Evolutionary conservation across 23 tunicate genomes (phyloP).

Genomic region (Ciona savignyi): DNA sequence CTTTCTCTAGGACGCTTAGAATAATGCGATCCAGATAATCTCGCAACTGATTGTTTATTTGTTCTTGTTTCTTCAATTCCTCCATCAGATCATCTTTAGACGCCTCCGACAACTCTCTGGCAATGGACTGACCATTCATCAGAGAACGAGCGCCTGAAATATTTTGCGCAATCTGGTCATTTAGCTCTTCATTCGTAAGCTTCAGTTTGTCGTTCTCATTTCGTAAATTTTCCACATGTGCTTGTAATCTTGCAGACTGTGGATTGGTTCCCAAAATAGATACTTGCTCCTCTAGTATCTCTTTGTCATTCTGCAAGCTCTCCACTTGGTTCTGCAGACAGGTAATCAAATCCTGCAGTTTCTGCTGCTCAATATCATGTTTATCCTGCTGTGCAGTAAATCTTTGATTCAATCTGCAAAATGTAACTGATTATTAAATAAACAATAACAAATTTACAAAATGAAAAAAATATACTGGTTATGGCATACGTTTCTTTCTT

Average conservation of each 20-base stretch:
- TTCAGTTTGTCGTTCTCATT: constrained; percentile 69
- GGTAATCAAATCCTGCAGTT: constrained; percentile 12
- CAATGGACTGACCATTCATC: constrained; percentile 59
- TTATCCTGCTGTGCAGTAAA: constrained; percentile 41
- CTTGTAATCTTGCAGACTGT: constrained; percentile 23
- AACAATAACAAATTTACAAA: too few species aligned
- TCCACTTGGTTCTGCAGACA: constrained; percentile 5
- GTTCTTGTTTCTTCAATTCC: constrained; percentile 57
- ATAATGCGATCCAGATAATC: constrained; percentile 63
- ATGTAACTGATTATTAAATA: too few species aligned
- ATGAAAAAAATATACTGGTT: too few species aligned
- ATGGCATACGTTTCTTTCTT: too few species aligned
- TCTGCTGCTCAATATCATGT: constrained; percentile 29
- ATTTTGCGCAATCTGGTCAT: constrained; percentile 71
- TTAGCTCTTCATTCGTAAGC: constrained; percentile 60
- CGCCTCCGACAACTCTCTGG: constrained; percentile 59
- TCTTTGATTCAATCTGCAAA: constrained; percentile 31
- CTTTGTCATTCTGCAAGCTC: constrained; percentile 14
- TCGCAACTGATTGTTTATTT: constrained; percentile 57
- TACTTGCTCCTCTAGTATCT: constrained; percentile 13
- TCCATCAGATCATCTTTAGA: constrained; percentile 83
- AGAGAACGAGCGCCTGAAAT: constrained; percentile 61
- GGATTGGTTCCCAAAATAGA: constrained; percentile 17
- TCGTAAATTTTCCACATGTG: constrained; percentile 47
- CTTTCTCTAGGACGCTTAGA: constrained; percentile 70